Conservation (phyloP, 2,113 vertebrate genomes). For the Datnioides undecimradiatus region DNA sequence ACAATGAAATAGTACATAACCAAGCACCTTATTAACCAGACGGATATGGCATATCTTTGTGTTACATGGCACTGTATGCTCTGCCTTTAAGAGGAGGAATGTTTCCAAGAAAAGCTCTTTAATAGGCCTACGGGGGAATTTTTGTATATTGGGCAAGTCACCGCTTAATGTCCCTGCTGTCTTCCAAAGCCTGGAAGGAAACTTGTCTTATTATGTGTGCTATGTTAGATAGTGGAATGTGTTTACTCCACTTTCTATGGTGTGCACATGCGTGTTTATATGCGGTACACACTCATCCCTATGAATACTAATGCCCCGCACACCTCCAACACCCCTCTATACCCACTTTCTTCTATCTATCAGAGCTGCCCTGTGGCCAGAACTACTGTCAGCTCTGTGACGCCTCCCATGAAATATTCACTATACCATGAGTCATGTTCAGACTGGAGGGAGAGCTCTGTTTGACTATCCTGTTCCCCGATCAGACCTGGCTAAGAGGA, state of each 20-base stretch:
- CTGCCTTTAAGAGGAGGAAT: not conserved
- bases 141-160: slow-evolving; percentile 1
- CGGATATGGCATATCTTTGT: slow-evolving; percentile 24
- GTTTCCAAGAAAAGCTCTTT: slow-evolving; percentile 11
- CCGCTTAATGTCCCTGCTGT: not conserved
- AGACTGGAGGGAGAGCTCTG: slow-evolving; percentile 49
- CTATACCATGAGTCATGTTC: slow-evolving; percentile 70
- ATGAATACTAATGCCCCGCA: slow-evolving; percentile 42
- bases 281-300: slow-evolving; percentile 13
- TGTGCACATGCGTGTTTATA: slow-evolving; percentile 26
- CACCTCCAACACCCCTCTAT: not conserved
- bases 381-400: slow-evolving; percentile 65
- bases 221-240: not conserved
- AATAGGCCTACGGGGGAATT: not conserved
- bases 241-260: not conserved
- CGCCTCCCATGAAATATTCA: slow-evolving; percentile 77
- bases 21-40: slow-evolving; percentile 51
- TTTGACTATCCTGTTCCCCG: slow-evolving; percentile 57
- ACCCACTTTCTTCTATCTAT: slow-evolving; percentile 58
- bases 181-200: slow-evolving; percentile 5
- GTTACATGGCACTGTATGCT: slow-evolving; percentile 4
- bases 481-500: slow-evolving; percentile 69
- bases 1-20: slow-evolving; percentile 36
- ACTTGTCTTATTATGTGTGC: not conserved
- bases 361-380: slow-evolving; percentile 70